Base-by-base conservation (phyloP, 2,888 invertebrate genomes). In the Drosophila antonietae region DNA sequence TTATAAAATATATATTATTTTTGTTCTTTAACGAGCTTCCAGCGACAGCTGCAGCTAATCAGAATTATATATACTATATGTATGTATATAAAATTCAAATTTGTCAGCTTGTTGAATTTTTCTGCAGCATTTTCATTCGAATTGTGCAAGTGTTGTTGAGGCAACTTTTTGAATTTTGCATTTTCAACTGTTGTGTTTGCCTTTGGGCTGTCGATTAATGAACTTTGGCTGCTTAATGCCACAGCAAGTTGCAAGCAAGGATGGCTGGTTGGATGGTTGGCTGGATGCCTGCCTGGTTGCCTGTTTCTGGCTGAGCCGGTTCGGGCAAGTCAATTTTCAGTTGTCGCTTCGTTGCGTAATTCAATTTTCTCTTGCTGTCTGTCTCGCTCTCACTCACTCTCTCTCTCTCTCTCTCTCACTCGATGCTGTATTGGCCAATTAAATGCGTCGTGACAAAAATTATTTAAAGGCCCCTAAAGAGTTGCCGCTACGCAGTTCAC, bases 371-470 rank as follows among this genome's bases (percentile, higher is more conserved):
- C n/a, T 10, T 49, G 49, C n/a, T 49, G 7, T 33, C 49, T 49
- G n/a, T n/a, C 57, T 28, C 49, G 12, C 46, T 43, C 9, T 0
- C 31, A 28, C n/a, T 0, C 28, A 2, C 18, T 33, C 49, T 14
- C 35, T 33, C 51, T 15, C 1, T n/a, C 52, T 23, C 2, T 0
- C 23, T 53, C 7, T 3, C 2, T 35, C 15, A 15, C 14, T 52
- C 23, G 20, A 7, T 37, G 6, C 20, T 4, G 41, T 41, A 47
- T 65, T 56, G 76, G 71, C 67, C 80, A 75, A 80, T 78, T 75
- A 78, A 78, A 68, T 75, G 80, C 67, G 62, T 68, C 69, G 75
- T 70, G 75, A 53, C 61, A 33, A 70, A 81, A 81, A 72, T 74
- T 49, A 58, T 78, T 80, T 68, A 70, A 65, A 65, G 64, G 52